phyloP scores from a whole-genome alignment of 2,888 invertebrate genomes.

The Platycnemis pennipes region DNA sequence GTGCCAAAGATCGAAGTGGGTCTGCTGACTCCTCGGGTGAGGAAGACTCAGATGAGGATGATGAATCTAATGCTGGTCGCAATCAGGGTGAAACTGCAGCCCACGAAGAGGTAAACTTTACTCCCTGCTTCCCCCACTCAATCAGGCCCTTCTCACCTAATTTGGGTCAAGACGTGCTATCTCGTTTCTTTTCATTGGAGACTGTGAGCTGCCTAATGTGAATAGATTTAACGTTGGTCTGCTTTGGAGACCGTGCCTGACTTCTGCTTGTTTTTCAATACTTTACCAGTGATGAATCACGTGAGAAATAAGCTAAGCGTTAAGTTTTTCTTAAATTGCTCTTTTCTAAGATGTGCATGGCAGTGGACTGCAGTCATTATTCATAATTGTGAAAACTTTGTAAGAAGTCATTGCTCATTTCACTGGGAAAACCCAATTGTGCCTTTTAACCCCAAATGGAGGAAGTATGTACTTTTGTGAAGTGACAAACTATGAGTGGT shows the following conservation, averaged over 20 bases:
- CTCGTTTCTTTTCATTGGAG: constrained; percentile 61
- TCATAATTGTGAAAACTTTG: background rate
- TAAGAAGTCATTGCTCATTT: background rate
- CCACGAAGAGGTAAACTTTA: constrained; percentile 54
- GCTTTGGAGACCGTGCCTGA: background rate
- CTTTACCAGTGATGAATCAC: constrained; percentile 6
- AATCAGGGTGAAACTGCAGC: constrained; percentile 37
- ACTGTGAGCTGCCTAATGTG: constrained; percentile 46
- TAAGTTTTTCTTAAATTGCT: background rate
- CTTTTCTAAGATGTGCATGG: background rate
- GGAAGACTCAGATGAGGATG: constrained; percentile 89
- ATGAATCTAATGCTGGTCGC: constrained; percentile 76
- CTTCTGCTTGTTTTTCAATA: background rate
- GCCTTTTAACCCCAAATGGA: constrained; percentile 36
- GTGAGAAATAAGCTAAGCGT: background rate
- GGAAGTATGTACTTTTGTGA: constrained; percentile 54
- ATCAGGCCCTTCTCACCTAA: constrained; percentile 8
- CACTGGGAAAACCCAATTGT: constrained; percentile 25
- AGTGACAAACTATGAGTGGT: constrained; percentile 59
- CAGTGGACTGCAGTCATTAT: background rate
- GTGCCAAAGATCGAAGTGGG: constrained; percentile 75
- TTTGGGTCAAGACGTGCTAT: constrained; percentile 7
- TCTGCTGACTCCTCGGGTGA: constrained; percentile 88
- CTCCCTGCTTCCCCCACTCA: constrained; percentile 55
- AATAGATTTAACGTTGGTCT: constrained; percentile 7